A percentile compares a stretch with the other conserved stretches of the same genome.
phyloP scores from a whole-genome alignment of 1,140 invertebrate genomes.

The Grapholita molesta region DNA sequence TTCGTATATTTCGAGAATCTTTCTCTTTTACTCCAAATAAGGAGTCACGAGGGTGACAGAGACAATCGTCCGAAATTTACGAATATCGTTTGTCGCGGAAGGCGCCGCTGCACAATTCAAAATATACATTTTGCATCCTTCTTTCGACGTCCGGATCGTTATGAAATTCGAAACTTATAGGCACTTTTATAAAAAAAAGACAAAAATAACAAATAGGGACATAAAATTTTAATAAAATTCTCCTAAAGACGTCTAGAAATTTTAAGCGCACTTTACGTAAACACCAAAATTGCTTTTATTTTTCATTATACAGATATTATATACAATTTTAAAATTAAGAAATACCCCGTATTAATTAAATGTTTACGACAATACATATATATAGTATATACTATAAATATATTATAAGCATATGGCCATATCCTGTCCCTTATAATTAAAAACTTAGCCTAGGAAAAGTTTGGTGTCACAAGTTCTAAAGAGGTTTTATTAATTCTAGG shows the following conservation, averaged over 20 bases:
- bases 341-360: neutral
- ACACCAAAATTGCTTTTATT: neutral
- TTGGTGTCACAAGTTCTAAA: conserved; percentile 1
- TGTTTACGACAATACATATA: neutral
- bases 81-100: too few species aligned
- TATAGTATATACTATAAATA: neutral
- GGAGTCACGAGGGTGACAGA: too few species aligned
- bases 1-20: too few species aligned
- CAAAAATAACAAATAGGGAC: neutral
- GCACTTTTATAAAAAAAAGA: too few species aligned
- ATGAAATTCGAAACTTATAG: too few species aligned
- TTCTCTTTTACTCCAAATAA: too few species aligned
- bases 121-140: too few species aligned
- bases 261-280: neutral
- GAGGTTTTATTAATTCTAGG: too few species aligned
- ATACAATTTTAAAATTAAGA: conserved; percentile 1
- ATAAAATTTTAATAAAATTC: neutral
- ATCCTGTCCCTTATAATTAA: neutral
- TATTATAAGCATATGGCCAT: conserved; percentile 10
- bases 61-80: too few species aligned
- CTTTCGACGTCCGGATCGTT: too few species aligned
- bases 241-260: neutral
- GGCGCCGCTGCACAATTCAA: too few species aligned
- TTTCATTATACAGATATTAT: neutral
- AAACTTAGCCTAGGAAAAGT: conserved; percentile 5